Evolutionary conservation across 2,888 invertebrate genomes (phyloP), one percentile per base, ranked within the genome.

Genomic region (Lasius fuliginosus): DNA sequence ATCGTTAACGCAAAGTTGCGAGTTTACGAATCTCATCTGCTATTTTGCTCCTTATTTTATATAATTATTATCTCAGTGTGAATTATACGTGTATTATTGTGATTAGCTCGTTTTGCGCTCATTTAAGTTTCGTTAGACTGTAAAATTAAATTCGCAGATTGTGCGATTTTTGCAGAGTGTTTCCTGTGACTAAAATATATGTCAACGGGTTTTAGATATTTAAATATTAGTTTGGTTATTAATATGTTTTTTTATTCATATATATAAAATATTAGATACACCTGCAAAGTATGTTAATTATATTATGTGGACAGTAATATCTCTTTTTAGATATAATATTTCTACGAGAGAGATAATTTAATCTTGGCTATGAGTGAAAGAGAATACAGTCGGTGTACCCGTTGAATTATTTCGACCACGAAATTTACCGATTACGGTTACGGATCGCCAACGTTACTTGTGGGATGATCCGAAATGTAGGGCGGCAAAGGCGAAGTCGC

Each of bases 401-500:
- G 64, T 9, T 40, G 12, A 40, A 58, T 53, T 69, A 53, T 68
- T 76, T 27, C 5, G n/a, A 30, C 8, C 56, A 23, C 15, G 4
- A 53, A 56, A 1, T 12, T 36, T 62, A 68, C 8, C 30, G 40
- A 77, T 56, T 62, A 62, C 11, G 15, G 9, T 62, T 56, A 40
- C 15, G 56, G 15, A n/a, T 68, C 69, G 30, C 3, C 30, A 27
- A 42, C 36, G 53, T 69, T 77, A 40, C 15, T 53, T 40, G 42
- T 71, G 49, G 71, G 30, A 71, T 71, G 23, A 79, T 73, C 49
- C 53, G 53, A 71, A 69, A 42, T 81, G 69, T 64, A 56, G 64
- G 53, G 23, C 83, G 18, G 68, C 71, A 68, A 73, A 85, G 73
- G 49, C 74, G 67, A 79, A 79, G 69, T 12, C 68, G 49, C 27